Base-by-base conservation (phyloP, 2,888 invertebrate genomes). In the Ochlodes sylvanus region DNA sequence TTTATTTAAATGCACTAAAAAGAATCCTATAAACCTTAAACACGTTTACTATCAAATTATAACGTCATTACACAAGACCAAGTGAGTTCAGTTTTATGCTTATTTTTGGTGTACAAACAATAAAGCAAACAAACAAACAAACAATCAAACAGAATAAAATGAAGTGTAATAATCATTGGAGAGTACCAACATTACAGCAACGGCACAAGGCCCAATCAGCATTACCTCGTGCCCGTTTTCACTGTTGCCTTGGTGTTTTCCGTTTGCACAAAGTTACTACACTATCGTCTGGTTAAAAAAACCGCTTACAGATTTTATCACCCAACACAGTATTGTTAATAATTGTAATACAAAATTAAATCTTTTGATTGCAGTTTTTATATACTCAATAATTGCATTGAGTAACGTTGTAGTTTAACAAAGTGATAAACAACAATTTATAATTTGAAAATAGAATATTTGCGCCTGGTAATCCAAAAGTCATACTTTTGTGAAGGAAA, bases 161-260 rank as follows among this genome's bases (percentile, higher is more conserved):
- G 5, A 27, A 27, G 27, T 12, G 7, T 27, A 52, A 10, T 52
- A 14, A 52, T 52, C 52, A 52, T 52, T 52, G 21, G 21, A 21
- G 21, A 52, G 50, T 47, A 47, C n/a, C 7, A 47, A n/a, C 2
- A 4, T 19, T 19, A 19, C 6, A 15, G 10, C 27, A 21, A 52
- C 21, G 15, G 7, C 32, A 15, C 55, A 55, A 55, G 55, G 32
- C 34, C 34, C 34, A 55, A 15, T 32, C 55, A 34, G 15, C n/a
- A 55, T 55, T 34, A 55, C 55, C 55, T 55, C 44, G 61, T 50
- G 44, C 61, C 47, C 47, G 61, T 61, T 61, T 61, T 61, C 61
- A 61, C 61, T 47, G 5, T 34, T 7, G 55, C 55, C 55, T 55
- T 55, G 15, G 55, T 34, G 52, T 17, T 55, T 55, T 55, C 55